These are phyloP conservation scores for Caligus rogercresseyi DNA, from an alignment of 1,140 invertebrate species.

Conservation along the genomic window DNA sequence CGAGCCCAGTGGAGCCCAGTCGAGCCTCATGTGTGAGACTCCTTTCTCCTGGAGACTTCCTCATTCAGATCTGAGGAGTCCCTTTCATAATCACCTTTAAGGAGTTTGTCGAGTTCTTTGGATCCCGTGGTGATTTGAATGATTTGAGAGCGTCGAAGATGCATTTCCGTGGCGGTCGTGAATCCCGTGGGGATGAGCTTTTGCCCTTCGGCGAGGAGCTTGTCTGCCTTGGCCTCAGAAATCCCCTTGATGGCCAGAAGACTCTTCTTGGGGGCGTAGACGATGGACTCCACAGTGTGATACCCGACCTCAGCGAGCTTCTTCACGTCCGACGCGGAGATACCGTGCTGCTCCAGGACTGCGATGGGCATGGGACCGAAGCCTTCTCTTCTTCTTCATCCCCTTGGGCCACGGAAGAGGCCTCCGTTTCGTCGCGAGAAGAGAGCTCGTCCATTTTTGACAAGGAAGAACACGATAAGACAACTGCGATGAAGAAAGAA, in stretches of 20 bases:
- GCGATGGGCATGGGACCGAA: conserved; percentile 9
- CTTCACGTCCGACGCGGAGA: conserved; percentile 73
- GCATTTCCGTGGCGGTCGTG: conserved; percentile 87
- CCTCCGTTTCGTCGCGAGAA: not conserved
- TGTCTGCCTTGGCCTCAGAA: conserved; percentile 91
- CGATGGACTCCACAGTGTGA: conserved; percentile 85
- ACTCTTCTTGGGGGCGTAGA: conserved; percentile 80
- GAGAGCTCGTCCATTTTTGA: not conserved
- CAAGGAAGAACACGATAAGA: too few species aligned
- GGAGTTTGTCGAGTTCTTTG: conserved; percentile 79
- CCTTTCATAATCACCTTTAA: too few species aligned
- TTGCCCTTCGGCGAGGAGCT: conserved; percentile 71
- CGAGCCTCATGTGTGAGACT: too few species aligned
- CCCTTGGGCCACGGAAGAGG: not conserved
- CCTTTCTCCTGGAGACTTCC: too few species aligned
- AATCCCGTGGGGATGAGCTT: conserved; percentile 95
- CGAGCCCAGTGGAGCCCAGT: too few species aligned
- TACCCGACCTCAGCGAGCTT: conserved; percentile 82
- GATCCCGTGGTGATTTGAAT: conserved; percentile 81
- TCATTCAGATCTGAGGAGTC: too few species aligned
- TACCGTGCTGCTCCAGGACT: conserved; percentile 40
- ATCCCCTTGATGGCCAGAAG: conserved; percentile 84
- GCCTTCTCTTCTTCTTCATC: conserved; percentile 6
- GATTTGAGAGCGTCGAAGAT: conserved; percentile 75
- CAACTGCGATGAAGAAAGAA: too few species aligned